These are phyloP conservation scores for Halesus radiatus DNA, from an alignment of 1,140 invertebrate species.

Conservation along the genomic window DNA sequence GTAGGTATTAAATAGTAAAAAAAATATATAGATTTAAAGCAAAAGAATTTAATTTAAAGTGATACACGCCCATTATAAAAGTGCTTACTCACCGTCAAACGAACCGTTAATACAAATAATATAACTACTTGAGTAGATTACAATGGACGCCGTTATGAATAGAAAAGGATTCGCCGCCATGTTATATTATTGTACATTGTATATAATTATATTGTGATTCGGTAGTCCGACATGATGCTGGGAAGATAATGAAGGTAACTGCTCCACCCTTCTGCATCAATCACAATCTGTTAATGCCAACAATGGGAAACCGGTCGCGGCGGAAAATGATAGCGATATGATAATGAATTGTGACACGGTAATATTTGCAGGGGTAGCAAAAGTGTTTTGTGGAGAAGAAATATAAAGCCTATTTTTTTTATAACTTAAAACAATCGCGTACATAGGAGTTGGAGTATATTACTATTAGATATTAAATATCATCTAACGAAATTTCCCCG, in stretches of 20 bases:
- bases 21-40: too few species aligned
- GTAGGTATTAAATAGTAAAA: too few species aligned
- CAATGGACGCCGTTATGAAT: slow-evolving; percentile 5
- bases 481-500: too few species aligned
- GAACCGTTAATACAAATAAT: slow-evolving; percentile 19
- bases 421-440: too few species aligned
- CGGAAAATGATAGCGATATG: slow-evolving; percentile 42
- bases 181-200: too few species aligned
- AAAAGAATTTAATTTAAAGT: too few species aligned
- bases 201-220: background rate
- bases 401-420: too few species aligned
- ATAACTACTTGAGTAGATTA: slow-evolving; percentile 22
- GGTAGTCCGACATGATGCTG: slow-evolving; percentile 24
- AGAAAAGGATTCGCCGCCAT: background rate
- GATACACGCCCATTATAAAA: too few species aligned
- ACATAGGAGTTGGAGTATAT: too few species aligned
- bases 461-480: too few species aligned
- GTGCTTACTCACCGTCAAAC: too few species aligned
- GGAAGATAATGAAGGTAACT: background rate
- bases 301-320: slow-evolving; percentile 34
- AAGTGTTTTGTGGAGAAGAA: background rate
- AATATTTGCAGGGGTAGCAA: background rate
- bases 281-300: slow-evolving; percentile 28
- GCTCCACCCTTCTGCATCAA: slow-evolving; percentile 33
- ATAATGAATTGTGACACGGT: slow-evolving; percentile 35